Evolutionary conservation across 2,888 invertebrate genomes (phyloP), one percentile per base, ranked within the genome.

Genomic region (Caenorhabditis japonica): DNA sequence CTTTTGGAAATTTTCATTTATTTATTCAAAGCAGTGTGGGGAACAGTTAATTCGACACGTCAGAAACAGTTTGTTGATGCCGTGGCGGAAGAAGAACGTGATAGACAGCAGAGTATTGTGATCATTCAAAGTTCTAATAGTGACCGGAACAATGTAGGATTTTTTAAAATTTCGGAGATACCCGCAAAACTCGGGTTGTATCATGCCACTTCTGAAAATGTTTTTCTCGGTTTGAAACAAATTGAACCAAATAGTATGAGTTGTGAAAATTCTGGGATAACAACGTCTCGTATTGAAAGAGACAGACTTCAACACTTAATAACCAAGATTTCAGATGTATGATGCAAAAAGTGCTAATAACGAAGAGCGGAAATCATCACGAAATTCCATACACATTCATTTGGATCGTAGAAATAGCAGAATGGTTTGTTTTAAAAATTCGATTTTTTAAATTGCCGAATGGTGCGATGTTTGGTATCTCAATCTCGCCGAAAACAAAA

Each of bases 1-100:
- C 60, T 83, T 0, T 51, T 81, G 2, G 83, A 83, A 68, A 82
- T 83, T 17, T 83, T 83, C 53, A 83, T 83, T 44, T 83, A 78
- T 34, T 47, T 81, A 4, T 78, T 81, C 71, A 81, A 81, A 71
- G 75, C 79, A 3, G 77, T 79, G 10, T 81, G 79, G 79, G 80
- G 80, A 53, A 78, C 80, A 15, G 76, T 80, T 0, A 80, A 80
- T 25, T 77, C 79, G 0, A 72, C 82, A 5, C 53, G 83, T 27
- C 81, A 83, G 36, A 47, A 75, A 27, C 83, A 83, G 51, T 83
- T 83, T 46, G 61, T 81, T 17, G 75, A 80, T 33, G 77, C 81
- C 0, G 69, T 75, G 1, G 64, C 69, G 10, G 75, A 75, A 30
- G 79, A 79, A 38, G 79, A 79, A 13, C 61, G 60, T 30, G 76